These are phyloP conservation scores for Hydropotes inermis DNA, from an alignment of 2,113 vertebrate species.

Conservation along the genomic window DNA sequence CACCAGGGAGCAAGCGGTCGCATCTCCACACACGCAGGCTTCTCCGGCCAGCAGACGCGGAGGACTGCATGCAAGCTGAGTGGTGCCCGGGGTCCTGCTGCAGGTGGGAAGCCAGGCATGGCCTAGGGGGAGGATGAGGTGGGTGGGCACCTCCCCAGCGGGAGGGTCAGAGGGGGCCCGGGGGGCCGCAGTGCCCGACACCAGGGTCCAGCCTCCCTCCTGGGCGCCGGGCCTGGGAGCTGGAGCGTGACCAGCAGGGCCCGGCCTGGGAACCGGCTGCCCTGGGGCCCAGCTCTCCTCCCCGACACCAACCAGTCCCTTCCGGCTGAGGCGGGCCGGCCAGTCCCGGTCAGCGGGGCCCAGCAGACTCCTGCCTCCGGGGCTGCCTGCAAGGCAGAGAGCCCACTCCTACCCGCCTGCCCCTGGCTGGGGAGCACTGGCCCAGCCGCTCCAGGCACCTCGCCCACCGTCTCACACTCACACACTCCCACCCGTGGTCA, in stretches of 20 bases:
- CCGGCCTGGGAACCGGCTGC: neutral
- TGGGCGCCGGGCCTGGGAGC: neutral
- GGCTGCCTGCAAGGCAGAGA: neutral
- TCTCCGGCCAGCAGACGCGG: neutral
- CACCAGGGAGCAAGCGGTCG: accelerated
- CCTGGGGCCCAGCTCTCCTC: neutral
- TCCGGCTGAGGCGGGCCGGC: neutral
- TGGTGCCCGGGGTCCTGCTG: accelerated
- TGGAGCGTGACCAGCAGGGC: neutral
- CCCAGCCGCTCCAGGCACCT: neutral
- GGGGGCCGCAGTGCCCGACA: accelerated
- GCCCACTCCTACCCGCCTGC: neutral
- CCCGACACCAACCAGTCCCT: neutral
- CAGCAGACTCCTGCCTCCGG: neutral
- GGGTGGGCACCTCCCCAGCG: neutral
- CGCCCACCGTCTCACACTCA: neutral
- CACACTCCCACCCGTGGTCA: neutral
- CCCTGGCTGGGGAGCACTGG: neutral
- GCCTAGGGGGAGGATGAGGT: neutral
- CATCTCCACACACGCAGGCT: accelerated
- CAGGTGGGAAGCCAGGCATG: accelerated
- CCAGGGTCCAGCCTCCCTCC: neutral
- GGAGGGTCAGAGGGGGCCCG: neutral
- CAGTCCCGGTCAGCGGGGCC: neutral
- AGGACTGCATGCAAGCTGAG: neutral